A percentile compares a stretch with the other conserved stretches of the same genome.
Conservation (phyloP, 1,140 invertebrate species). For the Halyomorpha halys region DNA sequence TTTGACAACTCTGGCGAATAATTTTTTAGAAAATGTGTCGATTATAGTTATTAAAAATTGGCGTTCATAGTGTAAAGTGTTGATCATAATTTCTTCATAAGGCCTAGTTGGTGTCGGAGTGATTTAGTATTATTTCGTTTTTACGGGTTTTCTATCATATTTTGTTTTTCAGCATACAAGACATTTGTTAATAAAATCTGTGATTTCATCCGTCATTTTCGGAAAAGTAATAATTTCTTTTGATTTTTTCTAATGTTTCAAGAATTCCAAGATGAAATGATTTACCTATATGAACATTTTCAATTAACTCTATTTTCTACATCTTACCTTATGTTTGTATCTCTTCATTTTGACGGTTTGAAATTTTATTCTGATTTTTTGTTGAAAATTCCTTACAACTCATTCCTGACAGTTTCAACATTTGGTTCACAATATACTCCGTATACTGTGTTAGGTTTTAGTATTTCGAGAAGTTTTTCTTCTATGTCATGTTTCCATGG, state of each 20-base stretch:
- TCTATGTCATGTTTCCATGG: background rate
- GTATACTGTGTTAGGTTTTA: background rate
- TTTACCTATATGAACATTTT: background rate
- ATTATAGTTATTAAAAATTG: background rate
- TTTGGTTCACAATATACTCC: background rate
- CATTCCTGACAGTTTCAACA: background rate
- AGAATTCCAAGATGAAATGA: background rate
- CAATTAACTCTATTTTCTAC: background rate
- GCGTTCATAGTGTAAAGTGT: background rate
- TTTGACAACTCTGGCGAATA: no score
- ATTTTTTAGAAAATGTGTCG: background rate
- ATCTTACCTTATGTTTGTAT: background rate
- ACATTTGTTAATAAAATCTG: background rate
- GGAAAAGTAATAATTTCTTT: background rate
- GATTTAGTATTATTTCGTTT: background rate
- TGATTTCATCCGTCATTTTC: background rate
- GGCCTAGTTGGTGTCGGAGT: background rate
- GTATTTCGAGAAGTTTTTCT: background rate
- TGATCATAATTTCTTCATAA: background rate
- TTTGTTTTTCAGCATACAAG: background rate
- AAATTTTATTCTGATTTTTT: background rate
- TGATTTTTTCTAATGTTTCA: background rate
- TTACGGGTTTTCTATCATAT: background rate
- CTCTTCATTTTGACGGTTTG: background rate
- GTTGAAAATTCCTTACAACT: background rate